phyloP scores from a whole-genome alignment of 2,113 vertebrate genomes.

The Triplophysa siluroides region DNA sequence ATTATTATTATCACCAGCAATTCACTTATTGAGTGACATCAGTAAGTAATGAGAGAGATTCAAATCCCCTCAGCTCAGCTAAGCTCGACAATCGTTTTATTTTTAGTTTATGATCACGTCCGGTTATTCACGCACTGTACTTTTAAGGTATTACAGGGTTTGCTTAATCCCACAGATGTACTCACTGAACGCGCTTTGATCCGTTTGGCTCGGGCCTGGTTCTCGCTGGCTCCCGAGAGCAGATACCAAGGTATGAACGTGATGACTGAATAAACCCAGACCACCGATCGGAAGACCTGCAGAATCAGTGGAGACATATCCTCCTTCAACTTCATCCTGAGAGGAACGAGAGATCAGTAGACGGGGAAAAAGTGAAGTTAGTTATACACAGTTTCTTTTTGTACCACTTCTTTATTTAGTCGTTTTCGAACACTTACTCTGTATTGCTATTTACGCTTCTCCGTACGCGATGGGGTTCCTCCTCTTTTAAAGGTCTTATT shows the following conservation, averaged over 20 bases:
- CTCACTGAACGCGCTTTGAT: constrained; percentile 82
- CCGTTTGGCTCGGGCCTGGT: constrained; percentile 77
- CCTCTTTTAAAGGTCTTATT: neutral
- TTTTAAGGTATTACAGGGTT: neutral
- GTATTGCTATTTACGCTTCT: constrained; percentile 9
- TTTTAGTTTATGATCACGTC: neutral
- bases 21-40: neutral
- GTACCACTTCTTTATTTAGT: neutral
- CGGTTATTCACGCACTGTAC: neutral
- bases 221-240: constrained; percentile 80
- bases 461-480: neutral
- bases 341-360: neutral
- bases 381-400: neutral
- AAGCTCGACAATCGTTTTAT: neutral
- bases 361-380: neutral
- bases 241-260: constrained; percentile 94
- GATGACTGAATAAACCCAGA: constrained; percentile 87
- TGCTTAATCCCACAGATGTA: neutral
- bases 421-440: neutral
- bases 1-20: neutral
- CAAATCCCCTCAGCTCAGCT: neutral
- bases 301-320: constrained; percentile 90
- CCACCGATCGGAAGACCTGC: constrained; percentile 86
- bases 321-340: constrained; percentile 92
- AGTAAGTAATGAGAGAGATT: neutral